phyloP scores from a whole-genome alignment of 2,888 invertebrate genomes.

The Euzophera pinguis region DNA sequence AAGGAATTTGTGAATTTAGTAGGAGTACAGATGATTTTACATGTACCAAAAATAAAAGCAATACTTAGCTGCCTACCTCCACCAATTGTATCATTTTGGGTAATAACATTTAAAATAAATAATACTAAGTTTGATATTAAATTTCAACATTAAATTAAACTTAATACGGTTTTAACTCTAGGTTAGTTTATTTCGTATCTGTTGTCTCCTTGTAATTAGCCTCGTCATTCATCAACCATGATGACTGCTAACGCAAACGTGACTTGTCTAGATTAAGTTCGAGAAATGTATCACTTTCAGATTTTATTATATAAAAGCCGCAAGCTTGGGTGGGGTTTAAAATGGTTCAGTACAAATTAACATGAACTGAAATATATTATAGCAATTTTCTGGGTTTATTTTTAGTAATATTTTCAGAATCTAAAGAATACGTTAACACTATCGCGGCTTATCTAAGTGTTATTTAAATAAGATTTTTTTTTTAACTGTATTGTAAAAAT shows the following conservation, averaged over 20 bases:
- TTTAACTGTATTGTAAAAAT: too few relatives aligned
- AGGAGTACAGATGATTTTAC: too few relatives aligned
- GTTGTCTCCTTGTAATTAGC: conserved; percentile 31
- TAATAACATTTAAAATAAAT: too few relatives aligned
- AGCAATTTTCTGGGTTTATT: neutral
- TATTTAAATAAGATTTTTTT: neutral
- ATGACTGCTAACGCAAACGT: conserved; percentile 50
- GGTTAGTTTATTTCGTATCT: neutral
- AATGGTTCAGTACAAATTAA: conserved; percentile 1
- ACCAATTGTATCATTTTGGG: too few relatives aligned
- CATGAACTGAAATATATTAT: neutral
- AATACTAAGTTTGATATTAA: too few relatives aligned
- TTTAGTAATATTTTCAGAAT: neutral
- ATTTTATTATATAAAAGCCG: conserved; percentile 41
- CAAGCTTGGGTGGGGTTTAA: conserved; percentile 15
- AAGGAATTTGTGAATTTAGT: too few relatives aligned
- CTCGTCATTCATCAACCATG: conserved; percentile 34
- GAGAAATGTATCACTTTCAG: conserved; percentile 58
- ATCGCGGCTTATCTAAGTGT: neutral
- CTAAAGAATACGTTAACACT: neutral
- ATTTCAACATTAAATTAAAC: too few relatives aligned
- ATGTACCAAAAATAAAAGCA: too few relatives aligned
- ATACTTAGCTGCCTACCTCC: too few relatives aligned
- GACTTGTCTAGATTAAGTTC: conserved; percentile 43
- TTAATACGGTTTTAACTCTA: too few relatives aligned